Conservation (phyloP, 2,113 vertebrate species). For the Caretta caretta region DNA sequence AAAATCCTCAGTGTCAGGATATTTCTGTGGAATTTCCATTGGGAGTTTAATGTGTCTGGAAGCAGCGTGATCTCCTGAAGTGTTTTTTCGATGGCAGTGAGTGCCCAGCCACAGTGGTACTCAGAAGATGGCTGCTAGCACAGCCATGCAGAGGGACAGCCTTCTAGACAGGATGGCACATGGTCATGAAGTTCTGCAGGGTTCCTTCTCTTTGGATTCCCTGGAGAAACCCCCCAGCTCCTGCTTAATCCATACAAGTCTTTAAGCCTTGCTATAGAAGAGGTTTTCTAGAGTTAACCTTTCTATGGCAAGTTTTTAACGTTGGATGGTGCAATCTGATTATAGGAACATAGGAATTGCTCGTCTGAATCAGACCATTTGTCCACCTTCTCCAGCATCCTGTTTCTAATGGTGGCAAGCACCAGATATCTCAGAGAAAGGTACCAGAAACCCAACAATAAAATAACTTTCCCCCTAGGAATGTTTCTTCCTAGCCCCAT, state of each 20-base stretch:
- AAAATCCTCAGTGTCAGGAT: neutral
- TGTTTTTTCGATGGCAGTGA: neutral
- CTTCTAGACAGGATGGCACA: neutral
- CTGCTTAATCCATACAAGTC: neutral
- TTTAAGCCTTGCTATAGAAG: rapidly evolving
- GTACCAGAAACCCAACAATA: neutral
- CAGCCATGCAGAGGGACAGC: neutral
- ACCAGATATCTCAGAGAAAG: neutral
- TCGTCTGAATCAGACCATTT: neutral
- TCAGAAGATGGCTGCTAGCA: neutral
- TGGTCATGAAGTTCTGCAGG: neutral
- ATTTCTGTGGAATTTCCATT: neutral
- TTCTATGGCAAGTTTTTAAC: rapidly evolving
- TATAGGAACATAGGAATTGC: no score
- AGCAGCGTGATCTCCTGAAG: neutral
- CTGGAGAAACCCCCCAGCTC: neutral
- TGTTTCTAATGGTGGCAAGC: neutral
- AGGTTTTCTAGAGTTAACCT: neutral
- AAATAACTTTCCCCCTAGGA: neutral
- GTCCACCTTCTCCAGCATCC: neutral
- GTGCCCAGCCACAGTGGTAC: neutral
- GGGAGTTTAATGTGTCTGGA: no score
- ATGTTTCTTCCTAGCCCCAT: neutral
- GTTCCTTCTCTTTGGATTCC: neutral
- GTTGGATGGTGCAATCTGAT: no score